Evolutionary conservation across 2,113 vertebrate species (phyloP).

Genomic region (Melospiza georgiana): DNA sequence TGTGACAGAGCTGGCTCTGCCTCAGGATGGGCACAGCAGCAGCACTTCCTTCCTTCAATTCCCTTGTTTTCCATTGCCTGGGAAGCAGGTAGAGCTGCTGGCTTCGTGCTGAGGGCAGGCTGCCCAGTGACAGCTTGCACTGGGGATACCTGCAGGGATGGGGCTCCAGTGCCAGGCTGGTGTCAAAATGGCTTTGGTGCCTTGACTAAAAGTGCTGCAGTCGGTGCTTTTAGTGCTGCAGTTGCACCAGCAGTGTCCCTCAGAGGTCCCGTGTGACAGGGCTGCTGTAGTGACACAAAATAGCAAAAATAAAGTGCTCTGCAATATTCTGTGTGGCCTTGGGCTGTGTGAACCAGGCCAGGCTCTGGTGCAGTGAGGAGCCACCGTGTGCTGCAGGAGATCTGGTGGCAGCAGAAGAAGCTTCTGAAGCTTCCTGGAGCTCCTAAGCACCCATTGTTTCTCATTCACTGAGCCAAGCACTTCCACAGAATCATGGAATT

Average conservation of each 20-base stretch:
- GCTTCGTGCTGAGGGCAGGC: background rate
- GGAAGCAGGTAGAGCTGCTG: background rate
- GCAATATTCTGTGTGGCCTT: background rate
- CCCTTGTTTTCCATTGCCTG: background rate
- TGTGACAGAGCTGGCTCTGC: background rate
- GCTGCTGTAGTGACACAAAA: background rate
- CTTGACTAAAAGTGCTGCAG: background rate
- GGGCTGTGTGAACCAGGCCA: background rate
- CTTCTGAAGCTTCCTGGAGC: background rate
- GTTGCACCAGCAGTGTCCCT: background rate
- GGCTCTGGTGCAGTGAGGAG: background rate
- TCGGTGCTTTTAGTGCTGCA: background rate
- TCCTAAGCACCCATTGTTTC: fast-evolving
- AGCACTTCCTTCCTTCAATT: background rate
- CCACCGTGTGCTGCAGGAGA: background rate
- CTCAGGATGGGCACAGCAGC: background rate
- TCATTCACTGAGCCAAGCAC: background rate
- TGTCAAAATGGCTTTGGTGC: background rate
- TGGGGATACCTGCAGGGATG: background rate
- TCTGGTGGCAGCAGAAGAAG: background rate
- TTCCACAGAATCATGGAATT: background rate
- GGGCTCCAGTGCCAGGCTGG: background rate
- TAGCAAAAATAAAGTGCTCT: background rate
- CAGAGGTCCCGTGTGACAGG: background rate
- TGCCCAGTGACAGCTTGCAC: background rate